Conservation (phyloP, 1,140 invertebrate genomes). For the Amyelois transitella region DNA sequence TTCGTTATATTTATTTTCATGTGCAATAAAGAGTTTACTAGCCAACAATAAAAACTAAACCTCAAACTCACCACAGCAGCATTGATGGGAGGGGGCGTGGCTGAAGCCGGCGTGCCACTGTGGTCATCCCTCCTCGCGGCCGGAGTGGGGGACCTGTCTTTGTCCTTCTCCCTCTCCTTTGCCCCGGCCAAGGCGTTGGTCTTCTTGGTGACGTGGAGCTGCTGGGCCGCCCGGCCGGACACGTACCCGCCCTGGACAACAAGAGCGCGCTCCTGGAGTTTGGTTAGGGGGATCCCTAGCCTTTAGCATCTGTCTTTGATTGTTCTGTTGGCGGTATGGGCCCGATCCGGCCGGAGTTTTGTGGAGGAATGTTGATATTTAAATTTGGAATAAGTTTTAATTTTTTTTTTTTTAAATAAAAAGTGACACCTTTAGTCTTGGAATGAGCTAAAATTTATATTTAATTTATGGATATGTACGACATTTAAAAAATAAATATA, state of each 20-base stretch:
- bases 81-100: background rate
- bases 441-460: too few species aligned
- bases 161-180: constrained; percentile 30
- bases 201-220: constrained; percentile 78
- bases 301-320: constrained; percentile 47
- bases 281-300: constrained; percentile 47
- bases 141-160: constrained; percentile 30
- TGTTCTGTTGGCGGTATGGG: constrained; percentile 28
- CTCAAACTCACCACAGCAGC: constrained; percentile 1
- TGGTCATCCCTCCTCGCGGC: background rate
- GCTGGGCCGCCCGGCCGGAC: constrained; percentile 66
- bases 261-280: constrained; percentile 76
- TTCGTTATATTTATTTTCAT: too few species aligned
- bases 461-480: too few species aligned
- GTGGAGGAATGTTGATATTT: background rate
- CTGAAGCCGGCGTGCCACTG: constrained; percentile 8
- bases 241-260: constrained; percentile 78
- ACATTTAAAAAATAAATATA: too few species aligned
- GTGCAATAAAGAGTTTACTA: too few species aligned
- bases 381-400: too few species aligned
- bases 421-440: too few species aligned
- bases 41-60: too few species aligned
- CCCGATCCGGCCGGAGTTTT: background rate
- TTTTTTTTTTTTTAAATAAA: too few species aligned
- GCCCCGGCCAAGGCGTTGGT: constrained; percentile 79